Evolutionary conservation across 1,140 invertebrate species (phyloP), one percentile per base, ranked within the genome.

Genomic region (Papilio machaon): DNA sequence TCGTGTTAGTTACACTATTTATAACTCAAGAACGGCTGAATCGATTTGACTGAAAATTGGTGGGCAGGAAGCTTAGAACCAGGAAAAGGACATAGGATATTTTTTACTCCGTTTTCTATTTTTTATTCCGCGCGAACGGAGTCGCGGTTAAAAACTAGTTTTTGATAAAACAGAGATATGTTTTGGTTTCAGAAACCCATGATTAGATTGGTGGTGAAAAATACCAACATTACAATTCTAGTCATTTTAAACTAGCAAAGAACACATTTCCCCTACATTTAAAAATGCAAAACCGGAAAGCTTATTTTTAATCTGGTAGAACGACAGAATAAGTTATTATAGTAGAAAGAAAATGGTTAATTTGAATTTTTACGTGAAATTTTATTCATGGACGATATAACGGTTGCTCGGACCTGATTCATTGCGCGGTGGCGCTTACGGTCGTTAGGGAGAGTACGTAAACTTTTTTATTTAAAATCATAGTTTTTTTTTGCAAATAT

Each of bases 351-450:
- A 67, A 67, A 67, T 67, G 64, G 64, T 67, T 67, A 67, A 67
- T 67, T 67, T 67, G 64, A 67, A 67, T 67, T 67, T 67, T 67
- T 67, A 67, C 64, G 64, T 67, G 30, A 67, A 67, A 67, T 67
- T 67, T 67, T 67, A 67, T 67, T 67, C 64, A 67, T 67, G 64
- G 64, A 67, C 64, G 64, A 35, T 67, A 67, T 67, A 67, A 67
- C 30, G 64, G 64, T 30, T 67, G 30, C 11, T 15, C n/a, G 23
- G 64, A 10, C 23, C 64, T 67, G 64, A 67, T 67, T 67, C 64
- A 67, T 67, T 67, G 64, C 58, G 58, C 30, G 64, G 64, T 30
- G 23, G 10, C 13, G 64, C 64, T 67, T 67, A 67, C 23, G 23
- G 64, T 67, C 30, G 64, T 67, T 35, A 67, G 11, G 64, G 64